These are phyloP conservation scores for Ibycter americanus DNA, from an alignment of 2,797 vertebrate species.

Conservation along the genomic window DNA sequence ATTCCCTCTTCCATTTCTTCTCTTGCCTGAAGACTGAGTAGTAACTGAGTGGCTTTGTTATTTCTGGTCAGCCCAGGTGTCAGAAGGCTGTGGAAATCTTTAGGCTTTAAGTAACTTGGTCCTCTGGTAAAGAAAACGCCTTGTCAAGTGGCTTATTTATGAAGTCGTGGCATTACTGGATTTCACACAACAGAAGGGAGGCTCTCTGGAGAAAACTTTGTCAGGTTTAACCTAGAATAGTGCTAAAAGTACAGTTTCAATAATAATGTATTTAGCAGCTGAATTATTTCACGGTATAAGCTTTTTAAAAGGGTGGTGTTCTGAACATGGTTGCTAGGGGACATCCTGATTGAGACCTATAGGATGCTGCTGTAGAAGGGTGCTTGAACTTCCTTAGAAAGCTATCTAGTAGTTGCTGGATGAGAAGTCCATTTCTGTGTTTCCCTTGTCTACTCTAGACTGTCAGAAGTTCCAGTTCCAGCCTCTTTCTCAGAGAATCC, in stretches of 20 bases:
- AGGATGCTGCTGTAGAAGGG: neutral
- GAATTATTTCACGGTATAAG: neutral
- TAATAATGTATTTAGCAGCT: neutral
- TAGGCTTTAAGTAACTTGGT: neutral
- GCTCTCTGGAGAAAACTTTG: neutral
- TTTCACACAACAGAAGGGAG: neutral
- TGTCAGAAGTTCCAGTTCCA: neutral
- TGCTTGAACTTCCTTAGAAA: neutral
- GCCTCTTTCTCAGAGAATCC: neutral
- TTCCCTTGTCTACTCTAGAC: neutral
- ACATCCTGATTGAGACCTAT: neutral
- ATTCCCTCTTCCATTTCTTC: neutral
- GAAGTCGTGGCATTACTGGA: neutral
- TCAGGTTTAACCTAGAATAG: neutral
- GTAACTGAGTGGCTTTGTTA: neutral
- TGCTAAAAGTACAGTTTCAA: neutral
- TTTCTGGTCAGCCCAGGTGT: neutral
- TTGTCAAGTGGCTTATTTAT: neutral
- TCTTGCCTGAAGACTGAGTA: neutral
- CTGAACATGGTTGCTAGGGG: neutral
- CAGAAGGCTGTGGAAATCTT: neutral
- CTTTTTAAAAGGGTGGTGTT: neutral
- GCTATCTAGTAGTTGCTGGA: neutral
- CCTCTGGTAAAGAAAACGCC: neutral
- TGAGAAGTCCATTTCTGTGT: neutral